Conservation (phyloP, 2,113 vertebrate genomes). For the Phycodurus eques region DNA sequence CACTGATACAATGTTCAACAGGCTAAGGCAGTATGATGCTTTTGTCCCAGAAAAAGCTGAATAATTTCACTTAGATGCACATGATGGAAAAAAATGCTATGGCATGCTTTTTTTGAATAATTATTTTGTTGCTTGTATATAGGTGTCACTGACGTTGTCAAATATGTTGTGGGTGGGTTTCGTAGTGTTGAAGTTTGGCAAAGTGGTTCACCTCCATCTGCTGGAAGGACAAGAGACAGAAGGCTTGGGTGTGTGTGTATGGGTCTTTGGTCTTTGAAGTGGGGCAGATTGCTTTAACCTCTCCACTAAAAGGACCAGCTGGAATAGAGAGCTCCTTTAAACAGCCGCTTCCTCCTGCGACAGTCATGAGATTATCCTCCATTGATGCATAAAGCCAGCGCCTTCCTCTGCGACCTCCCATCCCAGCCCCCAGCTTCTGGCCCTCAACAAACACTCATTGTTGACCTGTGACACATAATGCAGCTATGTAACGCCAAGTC, state of each 20-base stretch:
- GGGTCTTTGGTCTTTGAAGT: slow-evolving; percentile 62
- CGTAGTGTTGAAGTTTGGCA: slow-evolving; percentile 36
- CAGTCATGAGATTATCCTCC: slow-evolving; percentile 71
- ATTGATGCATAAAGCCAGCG: slow-evolving; percentile 64
- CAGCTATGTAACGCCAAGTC: slow-evolving; percentile 53
- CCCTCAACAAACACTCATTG: slow-evolving; percentile 54
- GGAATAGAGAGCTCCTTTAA: slow-evolving; percentile 72
- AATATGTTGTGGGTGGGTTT: slow-evolving; percentile 8
- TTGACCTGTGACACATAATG: slow-evolving; percentile 64
- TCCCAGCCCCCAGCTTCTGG: slow-evolving; percentile 40
- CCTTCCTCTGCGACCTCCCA: slow-evolving; percentile 48
- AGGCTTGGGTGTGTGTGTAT: slow-evolving; percentile 35
- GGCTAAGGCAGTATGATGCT: not conserved
- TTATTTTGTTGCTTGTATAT: not conserved
- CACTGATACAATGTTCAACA: not conserved
- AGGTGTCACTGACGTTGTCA: slow-evolving; percentile 3
- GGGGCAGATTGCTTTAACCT: slow-evolving; percentile 74
- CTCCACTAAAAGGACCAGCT: slow-evolving; percentile 63
- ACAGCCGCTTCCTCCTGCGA: slow-evolving; percentile 64
- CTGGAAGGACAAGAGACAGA: slow-evolving; percentile 43
- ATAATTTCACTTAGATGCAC: not conserved
- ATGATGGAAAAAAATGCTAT: not conserved
- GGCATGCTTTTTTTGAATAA: not conserved
- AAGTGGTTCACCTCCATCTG: slow-evolving; percentile 55
- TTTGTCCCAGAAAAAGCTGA: not conserved